A percentile compares a stretch with the other conserved stretches of the same genome.
phyloP scores from a whole-genome alignment of 2,113 vertebrate species.

The Tetrax tetrax region DNA sequence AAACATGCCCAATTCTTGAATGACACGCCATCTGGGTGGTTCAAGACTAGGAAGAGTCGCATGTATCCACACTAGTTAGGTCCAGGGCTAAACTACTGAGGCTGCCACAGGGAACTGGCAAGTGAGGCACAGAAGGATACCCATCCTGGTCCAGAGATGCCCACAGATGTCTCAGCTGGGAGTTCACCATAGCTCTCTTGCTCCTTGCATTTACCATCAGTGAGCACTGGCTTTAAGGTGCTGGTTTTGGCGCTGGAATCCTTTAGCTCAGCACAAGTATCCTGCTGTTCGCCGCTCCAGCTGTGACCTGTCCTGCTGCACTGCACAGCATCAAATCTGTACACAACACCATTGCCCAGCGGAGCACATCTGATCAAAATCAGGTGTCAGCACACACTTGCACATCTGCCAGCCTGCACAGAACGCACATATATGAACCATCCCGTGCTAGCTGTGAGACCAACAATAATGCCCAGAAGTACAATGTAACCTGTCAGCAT shows the following conservation, averaged over 20 bases:
- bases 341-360: not conserved
- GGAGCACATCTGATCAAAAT: not conserved
- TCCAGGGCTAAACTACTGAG: not conserved
- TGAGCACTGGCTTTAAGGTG: not conserved
- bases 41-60: not conserved
- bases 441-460: fast-evolving
- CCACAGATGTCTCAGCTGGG: fast-evolving
- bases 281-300: fast-evolving
- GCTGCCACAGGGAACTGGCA: not conserved
- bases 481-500: not conserved
- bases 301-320: fast-evolving
- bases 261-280: fast-evolving
- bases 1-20: not conserved
- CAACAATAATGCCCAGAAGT: not conserved
- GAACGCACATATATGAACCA: fast-evolving
- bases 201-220: not conserved
- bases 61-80: not conserved
- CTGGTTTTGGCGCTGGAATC: not conserved
- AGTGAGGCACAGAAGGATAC: not conserved
- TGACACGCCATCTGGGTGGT: not conserved
- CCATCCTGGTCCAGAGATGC: too few relatives aligned
- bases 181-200: not conserved
- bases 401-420: not conserved
- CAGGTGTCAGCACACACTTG: not conserved
- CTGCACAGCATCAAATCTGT: fast-evolving